Base-by-base conservation (phyloP, 1,140 invertebrate species). In the Pseudoatta argentina region DNA sequence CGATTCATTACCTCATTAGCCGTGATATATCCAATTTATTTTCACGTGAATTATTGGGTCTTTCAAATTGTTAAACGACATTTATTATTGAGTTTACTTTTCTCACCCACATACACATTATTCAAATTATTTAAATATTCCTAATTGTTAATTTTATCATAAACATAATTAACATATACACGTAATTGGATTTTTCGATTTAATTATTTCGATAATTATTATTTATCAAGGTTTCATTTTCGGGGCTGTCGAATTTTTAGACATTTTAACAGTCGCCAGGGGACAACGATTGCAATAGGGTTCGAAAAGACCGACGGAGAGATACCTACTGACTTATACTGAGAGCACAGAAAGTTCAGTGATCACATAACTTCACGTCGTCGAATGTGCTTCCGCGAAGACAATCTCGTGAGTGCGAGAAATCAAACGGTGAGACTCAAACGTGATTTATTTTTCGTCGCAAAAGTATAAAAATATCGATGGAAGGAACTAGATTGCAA, bases 371-470 rank as follows among this genome's bases (percentile, higher is more conserved):
- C 48, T 81, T 81, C 21, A 12, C 18, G 27, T 78, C 57, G 27
- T 44, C 51, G n/a, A 79, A 53, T 79, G 77, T 39, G 14, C 39
- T 57, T 51, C 66, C 16, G 48, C 64, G 48, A 55, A 21, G 30
- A 81, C 64, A 71, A 69, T 81, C n/a, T 57, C n/a, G 77, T 57
- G 12, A 81, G 64, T 71, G 63, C 30, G 64, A 67, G 48, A 18
- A 51, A 51, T 51, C n/a, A 67, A 34, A 67, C 61, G 48, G 48
- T 71, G 48, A 63, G 30, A 57, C 48, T 67, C 16, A 5, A 69
- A 71, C 51, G 48, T 71, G 27, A 79, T 55, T 69, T 67, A 53
- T n/a, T 34, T 34, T 39, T 69, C 14, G n/a, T 55, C 10, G 48
- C 48, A 6, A 71, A 8, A 34, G 8, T 24, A 21, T 21, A 24